Percentiles rank a stretch among this genome's conserved stretches.
Conservation (phyloP, 2,888 invertebrate species). For the Heteropelma amictum region DNA sequence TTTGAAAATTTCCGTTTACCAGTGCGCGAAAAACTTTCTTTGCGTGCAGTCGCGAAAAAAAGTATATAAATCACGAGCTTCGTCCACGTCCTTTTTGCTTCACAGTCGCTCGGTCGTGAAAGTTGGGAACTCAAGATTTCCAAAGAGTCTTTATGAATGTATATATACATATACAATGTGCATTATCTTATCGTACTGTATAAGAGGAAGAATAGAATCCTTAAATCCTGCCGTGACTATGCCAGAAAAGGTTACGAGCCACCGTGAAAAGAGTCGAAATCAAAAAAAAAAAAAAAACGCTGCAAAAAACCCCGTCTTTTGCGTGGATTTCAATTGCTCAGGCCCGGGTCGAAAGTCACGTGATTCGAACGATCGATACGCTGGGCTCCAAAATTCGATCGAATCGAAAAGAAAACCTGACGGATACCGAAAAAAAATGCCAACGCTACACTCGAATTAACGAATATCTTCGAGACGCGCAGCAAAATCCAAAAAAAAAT, state of each 20-base stretch:
- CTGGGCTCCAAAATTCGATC: too few species aligned
- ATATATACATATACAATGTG: conserved; percentile 17
- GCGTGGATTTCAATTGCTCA: too few species aligned
- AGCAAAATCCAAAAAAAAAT: too few species aligned
- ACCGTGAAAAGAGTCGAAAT: background rate
- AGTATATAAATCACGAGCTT: conserved; percentile 32
- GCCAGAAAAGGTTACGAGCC: conserved; percentile 18
- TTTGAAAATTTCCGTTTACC: conserved; percentile 41
- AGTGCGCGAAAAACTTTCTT: conserved; percentile 58
- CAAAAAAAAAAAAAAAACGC: conserved; percentile 13
- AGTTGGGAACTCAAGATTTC: conserved; percentile 25
- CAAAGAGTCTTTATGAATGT: conserved; percentile 9
- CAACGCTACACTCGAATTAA: too few species aligned
- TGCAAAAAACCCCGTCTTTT: background rate
- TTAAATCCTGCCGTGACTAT: background rate
- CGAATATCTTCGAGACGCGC: too few species aligned
- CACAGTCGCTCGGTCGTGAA: conserved; percentile 7
- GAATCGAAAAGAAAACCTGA: too few species aligned
- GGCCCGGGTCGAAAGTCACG: too few species aligned
- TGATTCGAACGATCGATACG: too few species aligned
- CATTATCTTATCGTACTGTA: too few species aligned
- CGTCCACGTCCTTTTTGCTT: background rate
- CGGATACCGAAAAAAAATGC: too few species aligned
- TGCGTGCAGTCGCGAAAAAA: conserved; percentile 37
- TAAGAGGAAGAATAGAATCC: background rate